Percentiles rank a stretch among this genome's conserved stretches.
Evolutionary conservation across 1,140 invertebrate genomes (phyloP).

Genomic region (Papilio xuthus): DNA sequence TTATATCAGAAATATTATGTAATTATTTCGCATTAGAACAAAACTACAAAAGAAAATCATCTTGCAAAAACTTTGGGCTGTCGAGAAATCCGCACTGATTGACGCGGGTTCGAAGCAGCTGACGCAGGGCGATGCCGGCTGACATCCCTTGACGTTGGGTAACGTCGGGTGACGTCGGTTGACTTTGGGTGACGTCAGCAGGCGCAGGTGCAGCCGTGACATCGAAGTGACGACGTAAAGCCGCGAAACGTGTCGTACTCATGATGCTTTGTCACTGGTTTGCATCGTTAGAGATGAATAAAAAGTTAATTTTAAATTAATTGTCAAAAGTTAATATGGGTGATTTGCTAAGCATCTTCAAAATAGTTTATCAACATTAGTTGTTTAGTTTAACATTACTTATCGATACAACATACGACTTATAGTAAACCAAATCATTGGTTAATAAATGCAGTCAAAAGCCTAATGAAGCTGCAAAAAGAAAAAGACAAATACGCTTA

Average conservation of each 20-base stretch:
- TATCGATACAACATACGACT: not conserved
- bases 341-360: not conserved
- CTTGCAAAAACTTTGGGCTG: slow-evolving; percentile 21
- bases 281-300: not conserved
- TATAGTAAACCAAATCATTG: not conserved
- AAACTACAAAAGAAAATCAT: slow-evolving; percentile 28
- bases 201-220: slow-evolving; percentile 25
- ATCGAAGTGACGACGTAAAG: slow-evolving; percentile 6
- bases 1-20: not conserved
- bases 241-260: not conserved
- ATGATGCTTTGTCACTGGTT: not conserved
- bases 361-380: not conserved
- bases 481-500: slow-evolving; percentile 15
- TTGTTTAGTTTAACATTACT: not conserved
- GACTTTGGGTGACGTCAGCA: slow-evolving; percentile 16
- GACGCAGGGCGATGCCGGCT: not conserved
- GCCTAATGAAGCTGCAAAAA: slow-evolving; percentile 8
- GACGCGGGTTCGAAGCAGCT: slow-evolving; percentile 15
- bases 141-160: not conserved
- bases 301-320: not conserved
- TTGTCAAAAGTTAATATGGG: not conserved
- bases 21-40: not conserved
- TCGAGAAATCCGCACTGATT: slow-evolving; percentile 26
- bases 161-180: slow-evolving; percentile 9
- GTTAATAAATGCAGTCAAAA: not conserved